Conservation (phyloP, 1,140 invertebrate genomes). For the Aphis craccivora region DNA sequence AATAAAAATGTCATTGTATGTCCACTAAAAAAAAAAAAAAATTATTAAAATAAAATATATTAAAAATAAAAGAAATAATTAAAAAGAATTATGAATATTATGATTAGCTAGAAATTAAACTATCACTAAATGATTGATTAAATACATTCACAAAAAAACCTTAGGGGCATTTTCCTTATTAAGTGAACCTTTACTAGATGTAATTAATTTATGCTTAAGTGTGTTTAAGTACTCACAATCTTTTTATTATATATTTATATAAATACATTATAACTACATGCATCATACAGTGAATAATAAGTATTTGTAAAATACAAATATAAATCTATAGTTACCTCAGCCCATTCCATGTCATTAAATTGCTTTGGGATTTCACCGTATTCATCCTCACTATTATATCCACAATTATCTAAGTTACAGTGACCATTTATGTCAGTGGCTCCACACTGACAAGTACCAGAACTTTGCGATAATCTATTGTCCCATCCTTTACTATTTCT, state of each 20-base stretch:
- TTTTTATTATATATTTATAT: neutral
- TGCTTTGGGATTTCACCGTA: conserved; percentile 70
- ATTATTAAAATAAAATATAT: no score
- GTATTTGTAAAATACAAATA: neutral
- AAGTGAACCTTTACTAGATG: neutral
- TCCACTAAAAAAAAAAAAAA: neutral
- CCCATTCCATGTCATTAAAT: conserved; percentile 70
- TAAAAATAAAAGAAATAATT: neutral
- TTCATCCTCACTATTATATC: conserved; percentile 77
- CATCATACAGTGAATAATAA: neutral
- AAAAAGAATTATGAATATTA: no score
- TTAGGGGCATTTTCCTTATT: neutral
- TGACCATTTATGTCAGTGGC: neutral
- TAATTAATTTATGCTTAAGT: neutral
- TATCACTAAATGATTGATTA: neutral
- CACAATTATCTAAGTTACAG: conserved; percentile 64
- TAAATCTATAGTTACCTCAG: conserved; percentile 65
- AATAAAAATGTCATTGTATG: no score
- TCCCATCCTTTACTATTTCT: neutral
- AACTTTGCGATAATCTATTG: neutral
- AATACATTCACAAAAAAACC: neutral
- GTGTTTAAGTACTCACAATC: neutral
- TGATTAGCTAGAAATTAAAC: no score
- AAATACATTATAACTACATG: neutral
- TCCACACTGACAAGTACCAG: neutral